A percentile compares a stretch with the other conserved stretches of the same genome.
phyloP scores from a whole-genome alignment of 2,888 invertebrate genomes.

The Oxytorus armatus region DNA sequence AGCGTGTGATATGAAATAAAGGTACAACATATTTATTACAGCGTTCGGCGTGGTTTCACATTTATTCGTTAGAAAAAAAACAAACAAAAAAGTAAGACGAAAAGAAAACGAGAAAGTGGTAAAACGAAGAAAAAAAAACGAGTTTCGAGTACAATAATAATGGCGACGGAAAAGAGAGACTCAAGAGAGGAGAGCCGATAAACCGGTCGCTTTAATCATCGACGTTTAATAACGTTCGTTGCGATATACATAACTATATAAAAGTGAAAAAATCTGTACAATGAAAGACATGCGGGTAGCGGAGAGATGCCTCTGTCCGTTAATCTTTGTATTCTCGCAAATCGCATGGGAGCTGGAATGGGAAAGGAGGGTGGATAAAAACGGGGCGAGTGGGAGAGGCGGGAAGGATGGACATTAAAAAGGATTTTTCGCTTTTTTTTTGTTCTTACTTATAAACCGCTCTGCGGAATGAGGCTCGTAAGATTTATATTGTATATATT shows the following conservation, averaged over 20 bases:
- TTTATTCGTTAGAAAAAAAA: slow-evolving; percentile 82
- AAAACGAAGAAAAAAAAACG: slow-evolving; percentile 18
- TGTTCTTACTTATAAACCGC: slow-evolving; percentile 50
- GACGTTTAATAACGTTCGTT: slow-evolving; percentile 74
- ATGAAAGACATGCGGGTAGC: slow-evolving; percentile 85
- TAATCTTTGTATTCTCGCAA: slow-evolving; percentile 66
- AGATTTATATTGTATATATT: slow-evolving; percentile 68
- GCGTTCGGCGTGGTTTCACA: slow-evolving; percentile 83
- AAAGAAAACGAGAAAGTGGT: slow-evolving; percentile 72
- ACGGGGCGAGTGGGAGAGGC: background rate
- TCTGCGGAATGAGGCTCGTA: slow-evolving; percentile 62
- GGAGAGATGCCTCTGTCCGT: slow-evolving; percentile 83
- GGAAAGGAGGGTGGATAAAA: slow-evolving; percentile 49
- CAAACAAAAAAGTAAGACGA: slow-evolving; percentile 25
- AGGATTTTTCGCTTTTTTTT: slow-evolving; percentile 51
- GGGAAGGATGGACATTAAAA: background rate
- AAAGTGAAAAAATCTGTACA: slow-evolving; percentile 85
- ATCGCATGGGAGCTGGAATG: slow-evolving; percentile 57
- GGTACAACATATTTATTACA: slow-evolving; percentile 54
- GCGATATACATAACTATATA: slow-evolving; percentile 79
- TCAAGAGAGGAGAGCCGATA: slow-evolving; percentile 6
- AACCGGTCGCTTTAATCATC: slow-evolving; percentile 76
- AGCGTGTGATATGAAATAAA: slow-evolving; percentile 40
- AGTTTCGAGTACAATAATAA: slow-evolving; percentile 83
- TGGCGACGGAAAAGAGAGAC: slow-evolving; percentile 72